A percentile compares a stretch with the other conserved stretches of the same genome.
Conservation (phyloP, 2,888 invertebrate genomes). For the Ornithoptera priamus region DNA sequence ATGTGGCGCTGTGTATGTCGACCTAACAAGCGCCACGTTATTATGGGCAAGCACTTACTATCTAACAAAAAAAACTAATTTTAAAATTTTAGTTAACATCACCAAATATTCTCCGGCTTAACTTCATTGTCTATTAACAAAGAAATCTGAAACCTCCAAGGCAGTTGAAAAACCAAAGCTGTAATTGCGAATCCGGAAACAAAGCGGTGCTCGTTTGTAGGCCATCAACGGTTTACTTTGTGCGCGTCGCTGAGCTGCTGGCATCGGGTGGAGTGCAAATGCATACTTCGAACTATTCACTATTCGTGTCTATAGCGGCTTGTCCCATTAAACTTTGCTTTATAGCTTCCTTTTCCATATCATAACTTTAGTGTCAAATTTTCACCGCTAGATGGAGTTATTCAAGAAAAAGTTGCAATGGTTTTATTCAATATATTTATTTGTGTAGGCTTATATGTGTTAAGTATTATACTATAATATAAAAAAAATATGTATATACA, state of each 20-base stretch:
- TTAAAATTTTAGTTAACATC: too few relatives aligned
- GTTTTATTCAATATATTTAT: background rate
- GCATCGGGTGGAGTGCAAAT: constrained; percentile 41
- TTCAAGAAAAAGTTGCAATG: background rate
- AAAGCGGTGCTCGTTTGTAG: constrained; percentile 50
- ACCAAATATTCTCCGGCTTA: too few relatives aligned
- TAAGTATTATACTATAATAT: too few relatives aligned
- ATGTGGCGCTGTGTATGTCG: too few relatives aligned
- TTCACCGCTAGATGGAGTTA: background rate
- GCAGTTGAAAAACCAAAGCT: constrained; percentile 33
- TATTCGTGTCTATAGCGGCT: constrained; percentile 9
- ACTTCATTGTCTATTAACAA: background rate
- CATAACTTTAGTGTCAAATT: background rate
- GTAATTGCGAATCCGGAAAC: constrained; percentile 37
- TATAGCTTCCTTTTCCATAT: constrained; percentile 10
- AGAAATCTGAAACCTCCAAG: constrained; percentile 11
- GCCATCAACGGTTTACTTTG: constrained; percentile 54
- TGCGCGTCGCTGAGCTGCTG: constrained; percentile 35
- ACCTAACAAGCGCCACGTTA: too few relatives aligned
- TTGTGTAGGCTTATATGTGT: background rate
- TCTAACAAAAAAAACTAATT: too few relatives aligned
- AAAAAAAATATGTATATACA: too few relatives aligned
- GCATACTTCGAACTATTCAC: constrained; percentile 37
- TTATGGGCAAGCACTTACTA: too few relatives aligned
- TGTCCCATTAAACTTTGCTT: constrained; percentile 17